Conservation (phyloP, 2,797 vertebrate species). For the Pogonophryne albipinna region DNA sequence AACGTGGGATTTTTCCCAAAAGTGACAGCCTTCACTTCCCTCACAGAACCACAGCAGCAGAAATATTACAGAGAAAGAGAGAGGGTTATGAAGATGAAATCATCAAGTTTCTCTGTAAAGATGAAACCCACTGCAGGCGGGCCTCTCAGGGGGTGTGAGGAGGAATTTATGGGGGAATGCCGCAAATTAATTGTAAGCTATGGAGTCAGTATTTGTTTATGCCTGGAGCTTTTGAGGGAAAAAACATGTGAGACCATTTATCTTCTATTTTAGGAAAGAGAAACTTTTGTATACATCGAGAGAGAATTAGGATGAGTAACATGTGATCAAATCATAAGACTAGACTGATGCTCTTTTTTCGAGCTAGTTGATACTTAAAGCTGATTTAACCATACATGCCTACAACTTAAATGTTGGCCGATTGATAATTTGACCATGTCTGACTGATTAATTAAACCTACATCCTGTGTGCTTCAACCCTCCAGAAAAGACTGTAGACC, state of each 20-base stretch:
- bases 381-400: constrained; percentile 2
- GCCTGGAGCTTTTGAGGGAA: constrained; percentile 41
- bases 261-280: constrained; percentile 58
- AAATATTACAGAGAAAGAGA: background rate
- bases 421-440: background rate
- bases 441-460: background rate
- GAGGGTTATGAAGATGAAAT: constrained; percentile 13
- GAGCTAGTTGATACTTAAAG: constrained; percentile 25
- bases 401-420: background rate
- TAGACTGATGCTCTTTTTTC: background rate
- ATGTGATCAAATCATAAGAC: constrained; percentile 32
- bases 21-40: constrained; percentile 49
- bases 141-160: constrained; percentile 24
- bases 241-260: constrained; percentile 38
- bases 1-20: constrained; percentile 74
- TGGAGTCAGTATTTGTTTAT: constrained; percentile 59
- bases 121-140: constrained; percentile 20
- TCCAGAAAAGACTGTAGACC: background rate
- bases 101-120: constrained; percentile 8
- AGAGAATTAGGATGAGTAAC: constrained; percentile 8
- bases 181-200: constrained; percentile 53
- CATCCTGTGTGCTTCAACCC: background rate
- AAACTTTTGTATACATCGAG: constrained; percentile 2
- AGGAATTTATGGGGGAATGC: constrained; percentile 49
- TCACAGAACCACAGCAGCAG: background rate